These are phyloP conservation scores for Eurosta solidaginis DNA, from an alignment of 1,140 invertebrate genomes.

Conservation along the genomic window DNA sequence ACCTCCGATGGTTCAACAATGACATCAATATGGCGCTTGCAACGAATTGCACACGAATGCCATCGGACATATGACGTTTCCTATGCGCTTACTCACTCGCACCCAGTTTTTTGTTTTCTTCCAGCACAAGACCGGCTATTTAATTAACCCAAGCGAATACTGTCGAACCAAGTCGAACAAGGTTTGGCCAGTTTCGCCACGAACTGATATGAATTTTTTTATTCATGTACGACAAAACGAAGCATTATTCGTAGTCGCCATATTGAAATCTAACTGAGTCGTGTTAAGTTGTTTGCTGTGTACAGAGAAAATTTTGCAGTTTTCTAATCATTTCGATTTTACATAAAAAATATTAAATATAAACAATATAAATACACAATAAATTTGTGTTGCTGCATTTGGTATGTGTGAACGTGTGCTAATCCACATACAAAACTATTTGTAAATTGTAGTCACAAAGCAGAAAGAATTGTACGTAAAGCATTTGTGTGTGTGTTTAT, in stretches of 20 bases:
- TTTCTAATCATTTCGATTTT: neutral
- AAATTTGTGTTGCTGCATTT: neutral
- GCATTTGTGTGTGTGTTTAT: too few relatives aligned
- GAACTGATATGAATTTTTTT: neutral
- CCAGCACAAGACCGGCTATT: constrained; percentile 22
- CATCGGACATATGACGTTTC: neutral
- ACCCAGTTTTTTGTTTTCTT: constrained; percentile 13
- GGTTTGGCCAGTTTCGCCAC: neutral
- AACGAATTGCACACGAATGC: neutral
- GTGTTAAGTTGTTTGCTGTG: constrained; percentile 1
- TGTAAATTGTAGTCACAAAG: too few relatives aligned
- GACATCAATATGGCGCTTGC: neutral
- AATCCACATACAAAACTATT: too few relatives aligned
- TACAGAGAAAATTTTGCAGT: constrained; percentile 14
- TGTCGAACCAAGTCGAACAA: constrained; percentile 6
- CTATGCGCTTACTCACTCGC: neutral
- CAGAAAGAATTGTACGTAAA: too few relatives aligned
- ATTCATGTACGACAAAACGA: constrained; percentile 14
- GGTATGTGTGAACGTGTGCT: neutral
- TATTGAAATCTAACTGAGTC: constrained; percentile 15
- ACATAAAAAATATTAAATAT: neutral
- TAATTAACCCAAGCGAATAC: neutral
- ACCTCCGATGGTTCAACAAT: neutral
- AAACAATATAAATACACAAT: neutral
- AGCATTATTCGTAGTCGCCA: constrained; percentile 6